Evolutionary conservation across 2,888 invertebrate genomes (phyloP).

Genomic region (Lepetodrilus schrolli): DNA sequence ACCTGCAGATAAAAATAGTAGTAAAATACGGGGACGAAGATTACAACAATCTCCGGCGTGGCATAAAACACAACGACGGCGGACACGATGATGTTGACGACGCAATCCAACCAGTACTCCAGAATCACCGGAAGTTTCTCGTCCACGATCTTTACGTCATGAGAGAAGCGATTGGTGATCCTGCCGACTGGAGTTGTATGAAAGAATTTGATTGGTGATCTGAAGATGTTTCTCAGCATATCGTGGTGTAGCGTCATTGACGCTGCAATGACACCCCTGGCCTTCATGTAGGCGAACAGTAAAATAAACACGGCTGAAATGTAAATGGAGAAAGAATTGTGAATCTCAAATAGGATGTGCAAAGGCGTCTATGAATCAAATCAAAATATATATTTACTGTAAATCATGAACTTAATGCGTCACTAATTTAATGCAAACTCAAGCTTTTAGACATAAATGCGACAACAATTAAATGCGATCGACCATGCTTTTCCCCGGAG

Average conservation of each 20-base stretch:
- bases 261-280: not conserved
- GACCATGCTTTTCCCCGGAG: no score
- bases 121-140: not conserved
- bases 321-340: not conserved
- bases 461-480: no score
- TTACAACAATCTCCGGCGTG: not conserved
- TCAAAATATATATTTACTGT: not conserved
- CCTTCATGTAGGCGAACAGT: not conserved
- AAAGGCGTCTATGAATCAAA: not conserved
- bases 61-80: not conserved
- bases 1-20: not conserved
- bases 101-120: not conserved
- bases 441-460: no score
- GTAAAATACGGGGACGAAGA: not conserved
- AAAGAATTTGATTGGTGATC: constrained; percentile 17
- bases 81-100: not conserved
- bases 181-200: constrained; percentile 15
- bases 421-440: no score
- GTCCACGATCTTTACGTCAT: constrained; percentile 7
- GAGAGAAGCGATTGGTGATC: constrained; percentile 11
- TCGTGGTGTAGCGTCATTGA: not conserved
- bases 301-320: constrained; percentile 6
- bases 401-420: not conserved
- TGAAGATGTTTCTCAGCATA: not conserved
- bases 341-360: not conserved